Conservation (phyloP, 2,797 vertebrate species). For the Pitangus sulphuratus region DNA sequence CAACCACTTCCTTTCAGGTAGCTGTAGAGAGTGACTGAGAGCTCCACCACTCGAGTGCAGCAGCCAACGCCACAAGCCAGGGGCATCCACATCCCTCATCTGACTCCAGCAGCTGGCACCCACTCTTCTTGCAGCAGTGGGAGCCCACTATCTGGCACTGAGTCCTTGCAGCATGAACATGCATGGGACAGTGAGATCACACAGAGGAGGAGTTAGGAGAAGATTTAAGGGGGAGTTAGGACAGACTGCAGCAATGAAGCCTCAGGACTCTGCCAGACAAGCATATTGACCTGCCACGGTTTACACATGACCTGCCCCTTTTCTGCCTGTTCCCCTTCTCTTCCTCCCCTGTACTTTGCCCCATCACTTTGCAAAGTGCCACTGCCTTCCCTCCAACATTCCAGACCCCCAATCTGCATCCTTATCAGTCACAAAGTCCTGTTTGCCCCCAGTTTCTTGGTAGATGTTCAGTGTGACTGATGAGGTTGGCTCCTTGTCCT, state of each 20-base stretch:
- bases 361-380: background rate
- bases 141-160: background rate
- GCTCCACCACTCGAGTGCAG: rapidly evolving
- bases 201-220: background rate
- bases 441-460: background rate
- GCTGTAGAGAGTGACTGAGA: background rate
- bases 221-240: background rate
- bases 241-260: background rate
- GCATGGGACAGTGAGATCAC: background rate
- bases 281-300: rapidly evolving
- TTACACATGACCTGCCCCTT: rapidly evolving
- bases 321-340: background rate
- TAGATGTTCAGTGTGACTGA: background rate
- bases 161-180: background rate
- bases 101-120: background rate
- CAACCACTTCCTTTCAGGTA: background rate
- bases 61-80: background rate
- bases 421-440: background rate
- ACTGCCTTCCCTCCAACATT: background rate
- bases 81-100: background rate
- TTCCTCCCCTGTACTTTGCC: background rate
- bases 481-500: background rate
- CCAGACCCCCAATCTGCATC: rapidly evolving
- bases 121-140: background rate
- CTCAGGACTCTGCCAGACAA: background rate